Evolutionary conservation across 2,888 invertebrate genomes (phyloP), one percentile per base, ranked within the genome.

Genomic region (Acrobasis consociella): DNA sequence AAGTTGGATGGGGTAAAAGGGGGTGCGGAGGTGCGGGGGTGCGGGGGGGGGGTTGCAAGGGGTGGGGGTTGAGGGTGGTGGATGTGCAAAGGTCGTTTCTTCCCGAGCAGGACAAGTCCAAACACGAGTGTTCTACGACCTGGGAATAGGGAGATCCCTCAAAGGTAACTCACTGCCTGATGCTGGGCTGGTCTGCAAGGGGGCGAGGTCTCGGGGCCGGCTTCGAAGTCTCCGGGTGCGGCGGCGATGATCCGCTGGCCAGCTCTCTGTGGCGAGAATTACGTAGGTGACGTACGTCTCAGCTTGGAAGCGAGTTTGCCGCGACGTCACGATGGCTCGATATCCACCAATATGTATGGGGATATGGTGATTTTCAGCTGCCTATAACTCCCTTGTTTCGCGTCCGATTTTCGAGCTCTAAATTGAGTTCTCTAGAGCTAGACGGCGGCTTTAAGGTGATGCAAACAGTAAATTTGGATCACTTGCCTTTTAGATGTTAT

Each of bases 91-190:
- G 49, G 49, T 7, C 49, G 49, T n/a, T 49, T 49, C n/a, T 3
- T 49, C 49, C 49, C 49, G 49, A 3, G 49, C 49, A 49, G 49
- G 49, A 49, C n/a, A n/a, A 49, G 49, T 7, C 49, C 49, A 49
- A 49, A 49, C 49, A n/a, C 49, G 49, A 7, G 49, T 49, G 7
- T 49, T 13, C 49, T 49, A 49, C 49, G 49, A 49, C 49, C 2
- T 10, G 7, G 49, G 49, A 49, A n/a, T 10, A 5, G 39, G 39
- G 49, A 49, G 7, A 15, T n/a, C 49, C 49, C 49, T 49, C 49
- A 2, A n/a, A 13, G 1, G 7, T 7, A 13, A 15, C 49, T n/a
- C 49, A 49, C 49, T 1, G 9, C 49, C 49, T 49, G 49, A 49
- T 49, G 13, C 7, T 49, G 49, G n/a, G 49, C 49, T n/a, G 13